Evolutionary conservation across 1,140 invertebrate genomes (phyloP), one percentile per base, ranked within the genome.

Genomic region (Lineus longissimus): DNA sequence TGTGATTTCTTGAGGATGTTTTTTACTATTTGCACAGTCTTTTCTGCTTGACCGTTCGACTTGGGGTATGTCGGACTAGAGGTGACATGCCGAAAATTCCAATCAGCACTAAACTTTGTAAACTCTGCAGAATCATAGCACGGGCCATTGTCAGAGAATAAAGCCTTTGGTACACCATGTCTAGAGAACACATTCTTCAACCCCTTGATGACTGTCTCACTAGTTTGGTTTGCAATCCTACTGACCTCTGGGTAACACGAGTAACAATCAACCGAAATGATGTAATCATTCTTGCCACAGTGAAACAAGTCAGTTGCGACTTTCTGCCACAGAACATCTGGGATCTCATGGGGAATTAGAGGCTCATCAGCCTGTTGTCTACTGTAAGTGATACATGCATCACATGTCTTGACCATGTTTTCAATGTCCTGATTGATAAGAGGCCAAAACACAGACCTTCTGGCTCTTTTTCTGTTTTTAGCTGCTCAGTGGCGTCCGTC

Each of bases 21-120:
- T 55, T 45, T 71, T 71, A 27, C 45, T 30, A 0, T 68, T 43
- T 19, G 65, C 2, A 22, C 60, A 56, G 17, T 61, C 55, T 36
- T 22, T 29, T 61, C 58, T 15, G 31, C 58, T 22, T 29, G 27
- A 13, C 58, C 58, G 41, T 59, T 59, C 2, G 58, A 29, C 19
- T n/a, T 17, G 7, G 29, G 30, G 41, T 59, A 43, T 4, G n/a
- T 19, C 11, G 58, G 58, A 27, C 30, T 40, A 13, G n/a, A 31
- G 6, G 30, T 59, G 13, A 41, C 40, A 59, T 59, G 58, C 15
- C 11, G 11, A 59, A 51, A 51, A 51, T 51, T n/a, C 47, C 47
- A 51, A 9, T 51, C 47, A 51, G n/a, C n/a, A 9, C 19, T 27
- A n/a, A 51, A 51, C 47, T 51, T 19, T 9, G 6, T 4, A 51